Evolutionary conservation across 2,888 invertebrate genomes (phyloP).

Genomic region (Acanthacorydalis orientalis): DNA sequence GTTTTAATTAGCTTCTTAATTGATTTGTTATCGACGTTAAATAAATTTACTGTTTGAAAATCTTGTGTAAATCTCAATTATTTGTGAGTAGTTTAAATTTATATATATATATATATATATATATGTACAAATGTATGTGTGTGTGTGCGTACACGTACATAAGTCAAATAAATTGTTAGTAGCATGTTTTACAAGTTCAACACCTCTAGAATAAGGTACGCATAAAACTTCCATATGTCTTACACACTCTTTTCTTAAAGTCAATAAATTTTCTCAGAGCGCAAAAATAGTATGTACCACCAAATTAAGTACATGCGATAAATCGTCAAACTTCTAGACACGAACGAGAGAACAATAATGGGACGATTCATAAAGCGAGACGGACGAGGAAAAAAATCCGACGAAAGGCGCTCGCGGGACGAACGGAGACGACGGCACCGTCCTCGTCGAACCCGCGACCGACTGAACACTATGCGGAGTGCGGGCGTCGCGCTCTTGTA

Average conservation of each 20-base stretch:
- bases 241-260: neutral
- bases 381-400: neutral
- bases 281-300: conserved; percentile 1
- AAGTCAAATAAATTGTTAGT: too few species aligned
- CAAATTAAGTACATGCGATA: conserved; percentile 2
- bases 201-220: neutral
- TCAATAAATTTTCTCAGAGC: conserved; percentile 1
- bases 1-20: too few species aligned
- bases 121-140: too few species aligned
- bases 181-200: too few species aligned
- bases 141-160: too few species aligned
- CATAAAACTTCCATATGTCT: neutral
- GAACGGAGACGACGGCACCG: too few species aligned
- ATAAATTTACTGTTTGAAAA: too few species aligned
- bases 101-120: too few species aligned
- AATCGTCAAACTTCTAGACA: neutral
- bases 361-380: neutral
- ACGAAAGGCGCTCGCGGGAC: too few species aligned
- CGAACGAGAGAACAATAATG: neutral
- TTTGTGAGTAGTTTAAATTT: too few species aligned
- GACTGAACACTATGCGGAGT: neutral
- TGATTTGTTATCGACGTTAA: too few species aligned
- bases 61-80: too few species aligned
- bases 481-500: neutral
- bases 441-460: neutral